Evolutionary conservation across 2,797 vertebrate genomes (phyloP).

Genomic region (Cirrhinus mrigala): DNA sequence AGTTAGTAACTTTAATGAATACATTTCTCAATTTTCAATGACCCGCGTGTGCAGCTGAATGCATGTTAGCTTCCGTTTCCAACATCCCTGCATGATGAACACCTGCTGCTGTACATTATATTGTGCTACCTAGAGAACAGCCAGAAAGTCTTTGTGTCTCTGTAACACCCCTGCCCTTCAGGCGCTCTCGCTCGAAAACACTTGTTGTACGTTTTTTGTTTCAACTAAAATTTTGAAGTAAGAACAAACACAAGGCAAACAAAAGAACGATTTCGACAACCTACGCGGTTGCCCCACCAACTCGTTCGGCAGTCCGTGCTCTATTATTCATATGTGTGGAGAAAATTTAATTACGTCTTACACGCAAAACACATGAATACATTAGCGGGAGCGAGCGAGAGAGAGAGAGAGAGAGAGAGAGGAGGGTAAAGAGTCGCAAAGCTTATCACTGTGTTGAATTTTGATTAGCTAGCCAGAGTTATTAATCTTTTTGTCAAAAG

Average conservation of each 20-base stretch:
- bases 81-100: constrained; percentile 49
- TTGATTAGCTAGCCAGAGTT: constrained; percentile 66
- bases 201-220: constrained; percentile 30
- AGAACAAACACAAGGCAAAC: constrained; percentile 16
- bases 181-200: neutral
- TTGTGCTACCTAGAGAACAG: constrained; percentile 15
- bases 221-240: neutral
- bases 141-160: constrained; percentile 47
- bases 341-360: constrained; percentile 56
- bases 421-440: constrained; percentile 25
- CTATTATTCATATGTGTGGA: constrained; percentile 44
- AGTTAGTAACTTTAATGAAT: neutral
- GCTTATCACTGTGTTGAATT: constrained; percentile 64
- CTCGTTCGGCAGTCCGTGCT: constrained; percentile 4
- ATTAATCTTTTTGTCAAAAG: constrained; percentile 73
- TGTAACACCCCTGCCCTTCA: constrained; percentile 32
- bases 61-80: constrained; percentile 46
- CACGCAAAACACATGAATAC: constrained; percentile 49
- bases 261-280: constrained; percentile 48
- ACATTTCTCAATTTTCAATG: neutral
- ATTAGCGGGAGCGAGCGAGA: constrained; percentile 20
- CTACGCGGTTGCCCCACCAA: constrained; percentile 7
- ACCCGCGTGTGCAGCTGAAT: constrained; percentile 30
- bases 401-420: neutral
- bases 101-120: constrained; percentile 57